Conservation (phyloP, 1,140 invertebrate species). For the Heterodera carotae region DNA sequence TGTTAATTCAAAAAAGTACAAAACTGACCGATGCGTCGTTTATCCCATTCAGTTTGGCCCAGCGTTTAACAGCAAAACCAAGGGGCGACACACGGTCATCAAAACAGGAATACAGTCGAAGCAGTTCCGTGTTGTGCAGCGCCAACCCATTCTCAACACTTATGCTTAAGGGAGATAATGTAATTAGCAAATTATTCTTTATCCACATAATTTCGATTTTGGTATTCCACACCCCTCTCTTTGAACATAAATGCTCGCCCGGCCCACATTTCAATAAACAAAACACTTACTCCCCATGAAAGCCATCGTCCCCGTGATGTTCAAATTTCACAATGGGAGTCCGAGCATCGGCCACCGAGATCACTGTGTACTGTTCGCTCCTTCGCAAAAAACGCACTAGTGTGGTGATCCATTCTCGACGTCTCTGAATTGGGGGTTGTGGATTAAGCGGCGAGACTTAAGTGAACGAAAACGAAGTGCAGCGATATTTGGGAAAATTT, state of each 20-base stretch:
- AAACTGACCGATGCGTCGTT: conserved; percentile 27
- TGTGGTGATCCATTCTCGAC: not conserved
- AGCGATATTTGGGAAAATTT: too few relatives aligned
- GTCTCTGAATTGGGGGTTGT: conserved; percentile 21
- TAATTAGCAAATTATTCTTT: not conserved
- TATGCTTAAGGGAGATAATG: not conserved
- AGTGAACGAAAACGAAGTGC: too few relatives aligned
- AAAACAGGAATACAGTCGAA: conserved; percentile 20
- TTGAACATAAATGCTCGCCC: too few relatives aligned
- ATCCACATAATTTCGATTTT: too few relatives aligned
- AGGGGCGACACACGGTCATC: conserved; percentile 33
- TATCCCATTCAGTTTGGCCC: conserved; percentile 17
- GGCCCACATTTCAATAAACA: too few relatives aligned
- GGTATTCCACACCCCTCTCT: too few relatives aligned
- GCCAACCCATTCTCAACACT: conserved; percentile 21
- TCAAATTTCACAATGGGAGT: conserved; percentile 33
- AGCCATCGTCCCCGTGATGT: not conserved
- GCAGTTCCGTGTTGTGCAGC: conserved; percentile 30
- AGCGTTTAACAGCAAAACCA: conserved; percentile 32
- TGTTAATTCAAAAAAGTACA: not conserved
- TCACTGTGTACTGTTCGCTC: not conserved
- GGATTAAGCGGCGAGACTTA: too few relatives aligned
- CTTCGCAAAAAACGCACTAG: not conserved
- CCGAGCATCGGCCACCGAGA: not conserved
- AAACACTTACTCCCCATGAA: conserved; percentile 16